Evolutionary conservation across 2,797 vertebrate genomes (phyloP).

Genomic region (Poecilia velifera): DNA sequence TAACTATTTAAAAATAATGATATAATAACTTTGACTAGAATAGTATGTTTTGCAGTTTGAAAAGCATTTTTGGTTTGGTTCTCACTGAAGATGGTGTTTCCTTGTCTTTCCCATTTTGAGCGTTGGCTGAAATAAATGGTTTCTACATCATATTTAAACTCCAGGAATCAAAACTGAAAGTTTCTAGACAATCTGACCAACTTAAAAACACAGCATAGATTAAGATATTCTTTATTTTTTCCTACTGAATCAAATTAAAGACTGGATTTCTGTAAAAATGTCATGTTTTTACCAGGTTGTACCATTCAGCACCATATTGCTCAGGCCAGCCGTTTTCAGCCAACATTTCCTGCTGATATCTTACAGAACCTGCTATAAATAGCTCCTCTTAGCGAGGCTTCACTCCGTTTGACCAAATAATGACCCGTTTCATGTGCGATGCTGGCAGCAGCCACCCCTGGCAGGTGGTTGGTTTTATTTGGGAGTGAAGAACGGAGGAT

Average conservation of each 20-base stretch:
- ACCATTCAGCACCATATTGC: slow-evolving; percentile 4
- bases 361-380: slow-evolving; percentile 60
- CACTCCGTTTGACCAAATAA: slow-evolving; percentile 52
- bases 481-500: slow-evolving; percentile 36
- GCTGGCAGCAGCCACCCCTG: slow-evolving; percentile 41
- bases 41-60: neutral
- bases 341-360: slow-evolving; percentile 24
- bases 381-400: slow-evolving; percentile 38
- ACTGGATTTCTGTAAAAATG: neutral
- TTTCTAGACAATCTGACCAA: neutral
- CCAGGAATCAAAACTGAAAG: neutral
- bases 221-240: neutral
- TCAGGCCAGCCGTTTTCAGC: slow-evolving; percentile 14
- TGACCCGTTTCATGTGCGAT: slow-evolving; percentile 49
- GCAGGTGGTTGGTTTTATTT: slow-evolving; percentile 30
- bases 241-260: neutral
- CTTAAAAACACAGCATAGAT: neutral
- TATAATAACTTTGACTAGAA: neutral
- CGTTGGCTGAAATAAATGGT: neutral
- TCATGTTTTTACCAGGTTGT: neutral
- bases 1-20: neutral
- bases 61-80: neutral
- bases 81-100: neutral
- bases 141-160: neutral
- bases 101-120: neutral